Evolutionary conservation across 2,888 invertebrate genomes (phyloP).

Genomic region (Rotaria sp.): DNA sequence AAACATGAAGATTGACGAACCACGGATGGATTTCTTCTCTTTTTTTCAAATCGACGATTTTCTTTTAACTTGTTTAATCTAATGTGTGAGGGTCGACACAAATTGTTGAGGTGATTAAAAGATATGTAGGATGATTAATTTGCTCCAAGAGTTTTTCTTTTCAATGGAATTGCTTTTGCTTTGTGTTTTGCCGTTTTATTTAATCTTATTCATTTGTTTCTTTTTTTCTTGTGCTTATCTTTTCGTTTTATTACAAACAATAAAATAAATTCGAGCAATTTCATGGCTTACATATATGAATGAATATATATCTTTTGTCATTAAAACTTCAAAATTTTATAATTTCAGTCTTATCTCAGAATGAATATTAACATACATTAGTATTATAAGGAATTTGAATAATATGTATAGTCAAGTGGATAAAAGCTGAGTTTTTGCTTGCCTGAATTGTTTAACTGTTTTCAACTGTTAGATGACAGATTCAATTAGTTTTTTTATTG

Average conservation of each 20-base stretch:
- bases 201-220: background rate
- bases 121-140: background rate
- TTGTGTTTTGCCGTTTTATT: background rate
- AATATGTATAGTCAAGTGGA: too few species aligned
- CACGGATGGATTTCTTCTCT: conserved; percentile 4
- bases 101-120: background rate
- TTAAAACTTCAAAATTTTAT: too few species aligned
- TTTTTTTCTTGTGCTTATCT: background rate
- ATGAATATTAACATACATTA: too few species aligned
- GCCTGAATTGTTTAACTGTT: too few species aligned
- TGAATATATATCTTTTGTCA: too few species aligned
- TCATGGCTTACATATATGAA: background rate
- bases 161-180: background rate
- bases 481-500: too few species aligned
- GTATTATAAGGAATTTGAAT: too few species aligned
- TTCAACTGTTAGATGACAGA: too few species aligned
- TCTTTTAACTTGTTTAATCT: background rate
- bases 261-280: background rate
- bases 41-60: background rate
- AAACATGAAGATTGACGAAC: conserved; percentile 20
- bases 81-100: background rate
- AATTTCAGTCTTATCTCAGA: too few species aligned
- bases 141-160: background rate
- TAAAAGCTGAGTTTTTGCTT: too few species aligned
- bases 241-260: background rate